Evolutionary conservation across 1,140 invertebrate genomes (phyloP), one percentile per base, ranked within the genome.

Genomic region (Mylabris phalerata): DNA sequence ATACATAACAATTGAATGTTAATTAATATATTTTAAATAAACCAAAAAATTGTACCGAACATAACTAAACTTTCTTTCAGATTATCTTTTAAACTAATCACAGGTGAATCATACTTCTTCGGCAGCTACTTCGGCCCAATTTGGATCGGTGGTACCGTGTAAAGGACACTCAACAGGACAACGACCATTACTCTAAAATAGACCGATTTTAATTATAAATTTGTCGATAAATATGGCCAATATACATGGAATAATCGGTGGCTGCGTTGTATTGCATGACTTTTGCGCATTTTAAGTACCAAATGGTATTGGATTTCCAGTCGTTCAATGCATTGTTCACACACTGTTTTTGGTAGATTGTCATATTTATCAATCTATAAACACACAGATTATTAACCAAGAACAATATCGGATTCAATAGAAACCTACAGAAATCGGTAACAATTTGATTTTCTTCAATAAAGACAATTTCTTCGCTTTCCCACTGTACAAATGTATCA

Each of bases 291-390:
- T 57, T 62, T 63, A 45, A 64, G 61, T n/a, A 70, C 43, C 44
- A 70, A 50, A 50, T 61, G 57, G 50, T 68, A 70, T 50, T 70
- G 68, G 26, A 56, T 48, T 32, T 70, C 61, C 56, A 70, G 61
- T 27, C 61, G 55, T 42, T 56, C 48, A 50, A 70, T 64, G 50
- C 68, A 70, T 26, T 59, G 48, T 65, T 67, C 57, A 54, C 68
- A 70, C 44, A 70, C 62, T 38, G 66, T 70, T 64, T 70, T 70
- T 50, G 68, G 68, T 55, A 70, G 51, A 50, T 65, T 67, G 52
- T 70, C 68, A 55, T 67, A 67, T 47, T 65, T 68, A 32, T 70
- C 60, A 27, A 70, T 51, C 68, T 70, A 46, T 3, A 48, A 60
- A 45, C 19, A 59, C 19, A 59, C 6, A 45, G 19, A 54, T 48